Conservation (phyloP, 2,888 invertebrate genomes). For the Nebria brevicollis region DNA sequence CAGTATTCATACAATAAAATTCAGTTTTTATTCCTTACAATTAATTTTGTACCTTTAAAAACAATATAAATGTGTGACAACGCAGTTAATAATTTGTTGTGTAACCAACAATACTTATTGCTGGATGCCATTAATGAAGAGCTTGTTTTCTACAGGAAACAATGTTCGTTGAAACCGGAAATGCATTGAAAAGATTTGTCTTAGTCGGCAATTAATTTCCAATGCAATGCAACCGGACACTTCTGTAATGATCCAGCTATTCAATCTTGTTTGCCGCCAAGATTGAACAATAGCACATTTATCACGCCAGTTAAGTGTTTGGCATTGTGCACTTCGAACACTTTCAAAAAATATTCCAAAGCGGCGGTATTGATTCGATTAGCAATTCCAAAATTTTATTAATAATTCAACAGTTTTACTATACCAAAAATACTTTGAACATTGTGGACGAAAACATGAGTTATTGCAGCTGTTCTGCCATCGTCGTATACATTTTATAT, state of each 20-base stretch:
- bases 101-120: constrained; percentile 4
- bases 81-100: background rate
- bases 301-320: background rate
- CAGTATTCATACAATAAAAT: too few species aligned
- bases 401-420: too few species aligned
- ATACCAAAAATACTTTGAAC: too few species aligned
- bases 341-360: background rate
- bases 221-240: background rate
- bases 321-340: background rate
- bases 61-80: background rate
- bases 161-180: constrained; percentile 1
- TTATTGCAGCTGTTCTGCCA: too few species aligned
- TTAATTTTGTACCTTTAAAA: too few species aligned
- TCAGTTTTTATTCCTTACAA: too few species aligned
- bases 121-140: background rate
- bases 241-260: background rate
- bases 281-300: background rate
- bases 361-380: background rate
- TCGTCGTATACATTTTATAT: too few species aligned
- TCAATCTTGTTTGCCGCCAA: background rate
- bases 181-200: constrained; percentile 20
- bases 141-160: constrained; percentile 4
- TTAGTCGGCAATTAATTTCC: constrained; percentile 5
- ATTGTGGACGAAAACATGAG: too few species aligned
- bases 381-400: background rate